Evolutionary conservation across 2,113 vertebrate species (phyloP).

Genomic region (Perognathus longimembris): DNA sequence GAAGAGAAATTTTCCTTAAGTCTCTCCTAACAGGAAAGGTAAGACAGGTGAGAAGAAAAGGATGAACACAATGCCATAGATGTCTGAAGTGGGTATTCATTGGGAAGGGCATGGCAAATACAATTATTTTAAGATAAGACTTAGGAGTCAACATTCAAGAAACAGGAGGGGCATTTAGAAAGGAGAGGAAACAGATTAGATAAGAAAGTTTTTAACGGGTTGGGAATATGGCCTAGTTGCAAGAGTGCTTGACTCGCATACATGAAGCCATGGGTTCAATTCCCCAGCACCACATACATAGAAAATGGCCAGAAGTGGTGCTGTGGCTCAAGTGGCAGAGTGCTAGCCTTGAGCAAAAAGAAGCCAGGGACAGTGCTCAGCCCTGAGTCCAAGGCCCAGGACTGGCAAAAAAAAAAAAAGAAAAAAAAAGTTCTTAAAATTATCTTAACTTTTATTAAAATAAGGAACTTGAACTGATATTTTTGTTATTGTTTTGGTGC

Average conservation of each 20-base stretch:
- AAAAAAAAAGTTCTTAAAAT: background rate
- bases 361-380: too few relatives aligned
- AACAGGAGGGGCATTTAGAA: background rate
- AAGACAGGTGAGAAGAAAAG: background rate
- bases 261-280: too few relatives aligned
- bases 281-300: too few relatives aligned
- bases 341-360: too few relatives aligned
- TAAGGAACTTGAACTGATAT: background rate
- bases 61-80: background rate
- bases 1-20: background rate
- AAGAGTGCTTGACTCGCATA: too few relatives aligned
- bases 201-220: background rate
- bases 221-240: too few relatives aligned
- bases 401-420: too few relatives aligned
- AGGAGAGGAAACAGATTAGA: background rate
- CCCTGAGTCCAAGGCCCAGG: too few relatives aligned
- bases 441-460: slow-evolving; percentile 26
- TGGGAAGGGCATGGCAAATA: background rate
- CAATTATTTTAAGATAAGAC: background rate
- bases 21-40: background rate
- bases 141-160: background rate
- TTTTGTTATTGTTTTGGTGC: background rate
- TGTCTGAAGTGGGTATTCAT: background rate
- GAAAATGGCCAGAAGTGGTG: too few relatives aligned
- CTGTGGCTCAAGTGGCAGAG: too few relatives aligned